phyloP scores from a whole-genome alignment of 2,797 vertebrate genomes.

The Tauraco hartlaubi region DNA sequence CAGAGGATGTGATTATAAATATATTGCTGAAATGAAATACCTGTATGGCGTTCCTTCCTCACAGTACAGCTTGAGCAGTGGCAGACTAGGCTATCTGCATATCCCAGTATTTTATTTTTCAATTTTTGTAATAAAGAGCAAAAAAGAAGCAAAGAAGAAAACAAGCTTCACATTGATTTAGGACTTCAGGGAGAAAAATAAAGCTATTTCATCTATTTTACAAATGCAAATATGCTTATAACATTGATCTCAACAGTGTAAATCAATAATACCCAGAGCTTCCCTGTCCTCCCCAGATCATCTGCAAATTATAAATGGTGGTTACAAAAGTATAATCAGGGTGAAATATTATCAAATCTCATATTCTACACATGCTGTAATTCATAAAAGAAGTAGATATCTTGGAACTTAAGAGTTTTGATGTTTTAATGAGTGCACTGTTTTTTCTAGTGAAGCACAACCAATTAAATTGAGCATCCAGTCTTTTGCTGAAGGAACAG shows the following conservation, averaged over 20 bases:
- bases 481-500: constrained; percentile 69
- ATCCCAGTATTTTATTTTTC: constrained; percentile 20
- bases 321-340: constrained; percentile 42
- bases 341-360: constrained; percentile 62
- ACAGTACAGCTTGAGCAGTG: not conserved
- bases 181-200: constrained; percentile 24
- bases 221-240: constrained; percentile 61
- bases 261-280: constrained; percentile 66
- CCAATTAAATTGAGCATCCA: constrained; percentile 77
- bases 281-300: constrained; percentile 20
- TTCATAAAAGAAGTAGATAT: constrained; percentile 67
- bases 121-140: constrained; percentile 7
- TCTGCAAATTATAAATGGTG: constrained; percentile 48
- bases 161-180: constrained; percentile 50
- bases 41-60: not conserved
- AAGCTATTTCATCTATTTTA: constrained; percentile 49
- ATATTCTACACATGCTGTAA: constrained; percentile 59
- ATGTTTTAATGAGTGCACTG: constrained; percentile 77
- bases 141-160: not conserved
- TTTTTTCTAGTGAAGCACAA: constrained; percentile 78
- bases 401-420: constrained; percentile 69
- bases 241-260: constrained; percentile 51
- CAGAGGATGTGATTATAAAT: constrained; percentile 5
- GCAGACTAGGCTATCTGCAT: not conserved
- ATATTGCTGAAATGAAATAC: constrained; percentile 5